Percentiles rank a stretch among this genome's conserved stretches.
These are phyloP conservation scores for Hylaea fasciaria DNA, from an alignment of 2,888 invertebrate genomes.

Conservation along the genomic window DNA sequence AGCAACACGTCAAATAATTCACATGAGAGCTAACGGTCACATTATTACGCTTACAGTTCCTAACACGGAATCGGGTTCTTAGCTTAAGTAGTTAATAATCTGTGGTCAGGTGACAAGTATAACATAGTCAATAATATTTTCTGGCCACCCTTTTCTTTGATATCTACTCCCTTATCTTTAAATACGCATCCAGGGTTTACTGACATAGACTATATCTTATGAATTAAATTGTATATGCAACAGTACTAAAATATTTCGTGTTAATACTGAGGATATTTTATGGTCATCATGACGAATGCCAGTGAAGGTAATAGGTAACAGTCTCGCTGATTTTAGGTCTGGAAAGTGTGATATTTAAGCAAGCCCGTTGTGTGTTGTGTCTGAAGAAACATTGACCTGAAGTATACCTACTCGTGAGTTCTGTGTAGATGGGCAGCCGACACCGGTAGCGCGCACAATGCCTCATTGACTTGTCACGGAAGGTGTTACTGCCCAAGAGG, in stretches of 20 bases:
- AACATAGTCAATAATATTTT: too few species aligned
- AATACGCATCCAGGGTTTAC: neutral
- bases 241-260: too few species aligned
- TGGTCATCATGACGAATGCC: too few species aligned
- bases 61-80: slow-evolving; percentile 10
- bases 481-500: slow-evolving; percentile 35
- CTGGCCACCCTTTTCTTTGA: slow-evolving; percentile 9
- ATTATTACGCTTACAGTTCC: slow-evolving; percentile 5
- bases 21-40: slow-evolving; percentile 48
- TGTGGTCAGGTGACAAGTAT: neutral
- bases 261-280: too few species aligned
- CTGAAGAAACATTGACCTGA: slow-evolving; percentile 15
- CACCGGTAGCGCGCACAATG: slow-evolving; percentile 36
- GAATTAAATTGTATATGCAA: too few species aligned
- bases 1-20: slow-evolving; percentile 38
- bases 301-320: too few species aligned
- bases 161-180: slow-evolving; percentile 2
- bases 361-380: slow-evolving; percentile 6
- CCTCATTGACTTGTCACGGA: slow-evolving; percentile 28
- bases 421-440: slow-evolving; percentile 49
- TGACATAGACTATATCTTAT: too few species aligned
- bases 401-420: slow-evolving; percentile 39
- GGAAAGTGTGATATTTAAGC: neutral
- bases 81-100: slow-evolving; percentile 1
- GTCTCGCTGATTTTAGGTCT: too few species aligned